Evolutionary conservation across 2,888 invertebrate species (phyloP).

Genomic region (Chrysotoxum bicinctum): DNA sequence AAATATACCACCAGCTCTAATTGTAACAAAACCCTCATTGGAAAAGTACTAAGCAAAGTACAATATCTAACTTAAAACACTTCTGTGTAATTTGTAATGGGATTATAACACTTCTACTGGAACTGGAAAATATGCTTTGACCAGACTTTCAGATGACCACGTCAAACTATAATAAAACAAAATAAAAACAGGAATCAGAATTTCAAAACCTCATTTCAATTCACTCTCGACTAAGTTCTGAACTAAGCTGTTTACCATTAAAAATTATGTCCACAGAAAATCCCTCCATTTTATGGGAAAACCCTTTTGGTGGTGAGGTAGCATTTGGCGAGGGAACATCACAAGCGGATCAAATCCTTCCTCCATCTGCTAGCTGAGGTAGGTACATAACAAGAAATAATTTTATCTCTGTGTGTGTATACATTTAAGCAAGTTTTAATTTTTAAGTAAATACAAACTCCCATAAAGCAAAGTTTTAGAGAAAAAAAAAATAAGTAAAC

Average conservation of each 20-base stretch:
- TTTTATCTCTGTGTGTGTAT: constrained; percentile 6
- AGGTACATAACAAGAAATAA: not conserved
- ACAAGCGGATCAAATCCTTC: not conserved
- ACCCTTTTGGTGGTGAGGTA: not conserved
- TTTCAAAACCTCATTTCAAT: constrained; percentile 29
- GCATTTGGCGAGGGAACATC: not conserved
- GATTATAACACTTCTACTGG: constrained; percentile 17
- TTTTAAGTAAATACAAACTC: constrained; percentile 51
- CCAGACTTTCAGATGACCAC: not conserved
- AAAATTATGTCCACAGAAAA: constrained; percentile 1
- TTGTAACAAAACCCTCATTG: no score
- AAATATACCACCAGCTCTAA: no score
- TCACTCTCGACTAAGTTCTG: not conserved
- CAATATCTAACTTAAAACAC: not conserved
- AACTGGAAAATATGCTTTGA: constrained; percentile 13
- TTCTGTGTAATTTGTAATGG: not conserved
- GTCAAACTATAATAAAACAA: not conserved
- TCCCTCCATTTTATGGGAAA: not conserved
- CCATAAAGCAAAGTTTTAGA: constrained; percentile 58
- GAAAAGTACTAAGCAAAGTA: not conserved
- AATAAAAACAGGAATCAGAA: not conserved
- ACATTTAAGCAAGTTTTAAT: constrained; percentile 14
- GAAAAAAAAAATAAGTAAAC: constrained; percentile 12
- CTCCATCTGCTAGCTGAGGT: not conserved
- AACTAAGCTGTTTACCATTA: constrained; percentile 11